phyloP scores from a whole-genome alignment of 23 tunicate species.

The Aplidium turbinatum region DNA sequence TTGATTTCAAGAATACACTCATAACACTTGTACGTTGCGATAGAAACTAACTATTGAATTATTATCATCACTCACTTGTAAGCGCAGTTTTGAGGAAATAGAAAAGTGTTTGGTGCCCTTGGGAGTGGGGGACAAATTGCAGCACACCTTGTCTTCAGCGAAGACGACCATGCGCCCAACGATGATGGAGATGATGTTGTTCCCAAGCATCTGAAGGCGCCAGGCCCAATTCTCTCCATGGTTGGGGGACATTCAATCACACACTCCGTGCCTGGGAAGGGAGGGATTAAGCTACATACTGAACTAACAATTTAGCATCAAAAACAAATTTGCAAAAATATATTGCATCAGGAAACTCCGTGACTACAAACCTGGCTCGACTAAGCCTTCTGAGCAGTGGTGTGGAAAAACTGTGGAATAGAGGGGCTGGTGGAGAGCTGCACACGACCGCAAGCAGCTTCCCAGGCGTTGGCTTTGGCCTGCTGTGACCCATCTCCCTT shows the following conservation, averaged over 20 bases:
- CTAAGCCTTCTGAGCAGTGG: constrained; percentile 37
- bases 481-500: constrained; percentile 9
- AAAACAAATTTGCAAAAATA: not conserved
- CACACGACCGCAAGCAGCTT: constrained; percentile 6
- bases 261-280: constrained; percentile 49
- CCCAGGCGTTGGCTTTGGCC: constrained; percentile 2
- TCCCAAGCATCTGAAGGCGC: constrained; percentile 38
- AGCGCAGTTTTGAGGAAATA: constrained; percentile 44
- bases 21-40: not conserved
- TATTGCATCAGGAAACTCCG: not conserved
- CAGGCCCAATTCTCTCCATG: constrained; percentile 62
- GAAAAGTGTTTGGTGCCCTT: not conserved
- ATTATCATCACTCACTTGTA: constrained; percentile 25
- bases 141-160: constrained; percentile 21
- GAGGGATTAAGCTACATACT: not conserved
- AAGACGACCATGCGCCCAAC: constrained; percentile 44
- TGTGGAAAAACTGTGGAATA: constrained; percentile 16
- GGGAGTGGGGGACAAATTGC: constrained; percentile 39
- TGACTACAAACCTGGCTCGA: constrained; percentile 26
- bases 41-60: not conserved
- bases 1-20: no score
- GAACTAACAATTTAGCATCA: no score
- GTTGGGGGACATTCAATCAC: constrained; percentile 31
- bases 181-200: not conserved
- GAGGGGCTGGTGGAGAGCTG: constrained; percentile 16